A percentile compares a stretch with the other conserved stretches of the same genome.
phyloP scores from a whole-genome alignment of 2,113 vertebrate species.

The Lampris megalopsis region DNA sequence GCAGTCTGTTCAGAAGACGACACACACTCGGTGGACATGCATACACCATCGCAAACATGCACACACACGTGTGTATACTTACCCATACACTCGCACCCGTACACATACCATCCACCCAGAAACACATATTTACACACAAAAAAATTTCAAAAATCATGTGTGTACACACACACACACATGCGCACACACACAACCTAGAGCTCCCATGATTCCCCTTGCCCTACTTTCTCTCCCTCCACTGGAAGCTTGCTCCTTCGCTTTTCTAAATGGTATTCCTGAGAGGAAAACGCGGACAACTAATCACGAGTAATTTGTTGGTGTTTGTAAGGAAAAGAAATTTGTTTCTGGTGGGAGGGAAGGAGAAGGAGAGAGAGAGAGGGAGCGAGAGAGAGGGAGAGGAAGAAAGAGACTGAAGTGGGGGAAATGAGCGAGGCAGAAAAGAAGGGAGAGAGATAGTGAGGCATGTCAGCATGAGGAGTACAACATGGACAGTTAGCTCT shows the following conservation, averaged over 20 bases:
- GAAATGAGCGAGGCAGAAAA: background rate
- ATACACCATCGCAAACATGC: background rate
- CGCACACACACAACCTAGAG: background rate
- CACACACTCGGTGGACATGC: background rate
- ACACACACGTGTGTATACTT: background rate
- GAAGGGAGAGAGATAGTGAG: conserved; percentile 45
- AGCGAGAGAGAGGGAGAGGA: conserved; percentile 48
- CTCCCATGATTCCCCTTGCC: conserved; percentile 48
- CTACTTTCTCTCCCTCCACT: conserved; percentile 58
- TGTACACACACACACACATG: conserved; percentile 4
- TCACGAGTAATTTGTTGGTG: conserved; percentile 70
- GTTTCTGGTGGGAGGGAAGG: conserved; percentile 56
- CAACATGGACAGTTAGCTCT: conserved; percentile 71
- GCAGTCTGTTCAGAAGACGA: conserved; percentile 58
- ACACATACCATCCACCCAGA: background rate
- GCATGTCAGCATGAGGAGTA: conserved; percentile 55
- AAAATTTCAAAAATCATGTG: background rate
- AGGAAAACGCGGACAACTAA: conserved; percentile 69
- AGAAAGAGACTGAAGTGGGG: conserved; percentile 46
- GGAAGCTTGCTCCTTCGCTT: conserved; percentile 60
- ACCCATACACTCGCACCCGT: background rate
- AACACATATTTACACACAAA: conserved; percentile 5
- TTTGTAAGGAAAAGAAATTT: conserved; percentile 42
- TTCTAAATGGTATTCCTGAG: conserved; percentile 63
- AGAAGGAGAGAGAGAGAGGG: conserved; percentile 54